Conservation (phyloP, 2,113 vertebrate species). For the Eptatretus burgeri region DNA sequence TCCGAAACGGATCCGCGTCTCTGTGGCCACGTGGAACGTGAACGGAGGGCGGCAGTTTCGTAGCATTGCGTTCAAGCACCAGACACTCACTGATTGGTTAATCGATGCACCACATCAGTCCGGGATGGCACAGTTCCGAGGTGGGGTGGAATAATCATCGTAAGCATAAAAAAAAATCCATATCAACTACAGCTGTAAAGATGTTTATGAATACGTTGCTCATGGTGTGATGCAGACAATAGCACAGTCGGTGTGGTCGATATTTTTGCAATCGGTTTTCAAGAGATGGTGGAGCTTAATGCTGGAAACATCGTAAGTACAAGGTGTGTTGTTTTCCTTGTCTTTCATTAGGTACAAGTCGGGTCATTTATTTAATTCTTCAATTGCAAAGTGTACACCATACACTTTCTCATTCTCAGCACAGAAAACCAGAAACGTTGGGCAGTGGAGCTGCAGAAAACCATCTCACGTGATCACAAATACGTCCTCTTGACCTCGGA, state of each 20-base stretch:
- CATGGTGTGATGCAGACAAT: neutral
- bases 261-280: slow-evolving; percentile 93
- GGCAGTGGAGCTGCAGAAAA: slow-evolving; percentile 84
- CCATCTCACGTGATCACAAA: slow-evolving; percentile 65
- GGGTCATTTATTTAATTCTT: too few species aligned
- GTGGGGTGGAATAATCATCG: slow-evolving; percentile 15
- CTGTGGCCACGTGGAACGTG: slow-evolving; percentile 76
- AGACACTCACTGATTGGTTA: slow-evolving; percentile 91
- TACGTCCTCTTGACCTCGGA: slow-evolving; percentile 86
- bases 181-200: too few species aligned
- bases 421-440: slow-evolving; percentile 95
- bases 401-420: slow-evolving; percentile 19
- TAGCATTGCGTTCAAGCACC: slow-evolving; percentile 85
- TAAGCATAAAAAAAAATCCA: too few species aligned
- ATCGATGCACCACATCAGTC: slow-evolving; percentile 60
- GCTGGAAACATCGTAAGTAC: slow-evolving; percentile 94
- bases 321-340: slow-evolving; percentile 24
- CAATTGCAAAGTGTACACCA: too few species aligned
- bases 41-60: slow-evolving; percentile 89
- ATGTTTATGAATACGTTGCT: too few species aligned
- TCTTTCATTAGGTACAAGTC: slow-evolving; percentile 8
- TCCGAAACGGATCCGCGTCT: slow-evolving; percentile 52
- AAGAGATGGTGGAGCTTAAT: slow-evolving; percentile 98
- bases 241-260: slow-evolving; percentile 47
- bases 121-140: slow-evolving; percentile 56